Conservation (phyloP, 2,113 vertebrate species). For the Pipra filicauda region DNA sequence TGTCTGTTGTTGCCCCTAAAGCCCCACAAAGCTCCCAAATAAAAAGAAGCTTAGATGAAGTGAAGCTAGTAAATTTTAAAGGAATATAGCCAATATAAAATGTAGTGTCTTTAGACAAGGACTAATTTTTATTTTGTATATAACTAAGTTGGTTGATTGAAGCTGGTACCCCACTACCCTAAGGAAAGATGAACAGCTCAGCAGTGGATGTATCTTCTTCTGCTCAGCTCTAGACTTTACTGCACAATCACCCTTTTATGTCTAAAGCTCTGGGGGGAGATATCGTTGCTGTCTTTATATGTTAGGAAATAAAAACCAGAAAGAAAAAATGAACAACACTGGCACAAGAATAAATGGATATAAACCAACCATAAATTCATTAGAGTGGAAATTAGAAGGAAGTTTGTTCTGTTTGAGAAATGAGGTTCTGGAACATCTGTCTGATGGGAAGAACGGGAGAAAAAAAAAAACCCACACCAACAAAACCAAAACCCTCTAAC, state of each 20-base stretch:
- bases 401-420: background rate
- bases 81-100: background rate
- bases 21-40: accelerated
- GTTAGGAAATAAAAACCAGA: background rate
- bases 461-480: background rate
- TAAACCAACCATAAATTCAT: background rate
- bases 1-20: background rate
- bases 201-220: background rate
- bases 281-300: background rate
- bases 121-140: background rate
- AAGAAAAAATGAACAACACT: background rate
- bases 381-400: background rate
- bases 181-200: background rate
- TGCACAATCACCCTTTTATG: background rate
- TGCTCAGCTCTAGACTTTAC: background rate
- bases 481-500: background rate
- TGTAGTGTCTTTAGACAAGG: background rate
- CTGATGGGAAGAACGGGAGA: background rate
- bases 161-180: background rate
- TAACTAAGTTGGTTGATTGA: background rate
- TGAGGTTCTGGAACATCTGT: background rate
- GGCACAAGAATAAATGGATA: background rate
- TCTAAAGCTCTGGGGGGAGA: background rate
- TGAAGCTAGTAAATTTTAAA: background rate
- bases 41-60: background rate